phyloP scores from a whole-genome alignment of 2,888 invertebrate genomes.

The Brachyptera risi region DNA sequence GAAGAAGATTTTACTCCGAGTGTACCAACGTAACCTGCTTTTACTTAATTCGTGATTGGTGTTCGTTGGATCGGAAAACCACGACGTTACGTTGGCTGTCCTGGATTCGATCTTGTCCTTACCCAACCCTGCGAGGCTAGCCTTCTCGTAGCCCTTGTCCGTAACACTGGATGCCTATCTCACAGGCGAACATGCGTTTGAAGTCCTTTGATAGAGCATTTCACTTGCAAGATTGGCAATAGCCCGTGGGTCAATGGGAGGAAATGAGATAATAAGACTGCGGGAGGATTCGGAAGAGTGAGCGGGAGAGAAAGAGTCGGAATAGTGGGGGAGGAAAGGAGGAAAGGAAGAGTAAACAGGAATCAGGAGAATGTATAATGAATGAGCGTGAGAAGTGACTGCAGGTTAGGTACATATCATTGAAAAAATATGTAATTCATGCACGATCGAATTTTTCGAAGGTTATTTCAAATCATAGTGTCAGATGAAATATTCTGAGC shows the following conservation, averaged over 20 bases:
- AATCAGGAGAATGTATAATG: too few relatives aligned
- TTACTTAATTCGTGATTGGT: constrained; percentile 16
- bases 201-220: constrained; percentile 9
- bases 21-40: too few relatives aligned
- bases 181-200: constrained; percentile 4
- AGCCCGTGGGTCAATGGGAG: constrained; percentile 12
- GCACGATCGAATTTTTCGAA: too few relatives aligned
- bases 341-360: too few relatives aligned
- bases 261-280: constrained; percentile 15
- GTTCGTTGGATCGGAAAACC: constrained; percentile 23
- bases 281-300: not conserved
- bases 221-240: constrained; percentile 11
- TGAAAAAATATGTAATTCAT: too few relatives aligned
- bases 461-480: too few relatives aligned
- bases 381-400: too few relatives aligned
- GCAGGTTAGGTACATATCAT: too few relatives aligned
- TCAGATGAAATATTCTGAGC: too few relatives aligned
- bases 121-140: not conserved
- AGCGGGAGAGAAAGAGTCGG: too few relatives aligned
- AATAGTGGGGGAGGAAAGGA: too few relatives aligned
- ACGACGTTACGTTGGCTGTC: not conserved
- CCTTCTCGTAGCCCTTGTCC: not conserved
- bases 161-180: not conserved
- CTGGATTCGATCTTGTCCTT: not conserved
- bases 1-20: too few relatives aligned